Evolutionary conservation across 2,888 invertebrate genomes (phyloP), one percentile per base, ranked within the genome.

Genomic region (Andrena flavipes): DNA sequence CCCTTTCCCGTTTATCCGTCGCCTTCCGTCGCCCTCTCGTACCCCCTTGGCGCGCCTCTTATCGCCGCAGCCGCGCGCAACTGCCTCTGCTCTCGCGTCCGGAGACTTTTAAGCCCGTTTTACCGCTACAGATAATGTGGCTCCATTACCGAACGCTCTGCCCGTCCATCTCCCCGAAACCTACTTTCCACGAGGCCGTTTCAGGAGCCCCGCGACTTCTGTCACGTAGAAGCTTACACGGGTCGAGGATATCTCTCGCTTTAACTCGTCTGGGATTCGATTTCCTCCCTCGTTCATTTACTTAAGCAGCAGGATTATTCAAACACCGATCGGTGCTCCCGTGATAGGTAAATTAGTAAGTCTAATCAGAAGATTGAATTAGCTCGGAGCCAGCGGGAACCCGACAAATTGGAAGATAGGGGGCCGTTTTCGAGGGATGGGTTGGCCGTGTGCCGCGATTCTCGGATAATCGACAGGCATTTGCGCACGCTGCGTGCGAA

Each of bases 341-440:
- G 65, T 30, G 76, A 74, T 68, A 56, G 80, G 29, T 30, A 67
- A 80, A 83, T 83, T 65, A 73, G 59, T 35, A 42, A 33, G 60
- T 33, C 71, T 62, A 84, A 84, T 84, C 54, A 60, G 30, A 48
- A 30, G 69, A 80, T 65, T 84, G 73, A 83, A 84, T 84, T 71
- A 80, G 63, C 71, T 13, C 35, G 67, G 20, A 35, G 13, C 76
- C 30, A 62, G 30, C 70, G 56, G 48, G 33, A 23, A 8, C 2
- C 7, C 6, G 70, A 63, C 70, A 67, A 84, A 84, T 83, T 76
- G 73, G 26, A 68, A 33, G 76, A 56, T 65, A n/a, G 23, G 33
- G 13, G 20, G 56, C 16, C 42, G 33, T 71, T 75, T 68, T 51
- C 76, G 42, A 29, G 48, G 70, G 56, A 59, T 26, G 63, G 72